Base-by-base conservation (phyloP, 2,113 vertebrate species). In the Syrmaticus mikado region DNA sequence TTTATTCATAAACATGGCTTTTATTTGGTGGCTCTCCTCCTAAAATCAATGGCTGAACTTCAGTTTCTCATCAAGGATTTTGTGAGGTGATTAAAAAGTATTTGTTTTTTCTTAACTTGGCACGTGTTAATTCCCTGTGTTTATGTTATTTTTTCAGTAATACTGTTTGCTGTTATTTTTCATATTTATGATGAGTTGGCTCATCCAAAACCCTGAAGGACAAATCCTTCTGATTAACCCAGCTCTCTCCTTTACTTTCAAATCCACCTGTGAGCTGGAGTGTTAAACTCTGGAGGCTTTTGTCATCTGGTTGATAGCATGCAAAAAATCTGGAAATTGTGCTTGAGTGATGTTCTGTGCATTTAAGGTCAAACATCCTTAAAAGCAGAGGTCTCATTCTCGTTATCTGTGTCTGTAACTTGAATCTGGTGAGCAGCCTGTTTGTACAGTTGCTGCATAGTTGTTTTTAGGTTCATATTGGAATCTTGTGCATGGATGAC, bases 381-480 rank as follows among this genome's bases (percentile, higher is more conserved):
- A 75, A 83, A 87, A 87, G 79, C 58, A n/a, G 58, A 19, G 64
- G 46, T 79, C 71, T 79, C 0, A 0, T 1, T 78, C 83, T 62
- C 77, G 70, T 89, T 38, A 38, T 55, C 83, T 92, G 66, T 58
- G 2, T 87, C 76, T 71, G 92, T 93, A 93, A 93, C 71, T 50
- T 6, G 75, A 96, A 57, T 67, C 73, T 2, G 1, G 67, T 62
- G 11, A 65, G 66, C 27, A 5, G 74, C 3, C 0, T 97, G 97
- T 97, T 97, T 97, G 82, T 93, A 72, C 97, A 98, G 97, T 98
- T 98, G 97, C 77, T 96, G 79, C 81, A 79, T 92, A 74, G 87
- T 96, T 97, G 96, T 94, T 95, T 95, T 97, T 97, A 92, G 94
- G 94, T 96, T 94, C 89, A 36, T 70, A 18, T 60, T 94, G 95